Percentiles rank a stretch among this genome's conserved stretches.
These are phyloP conservation scores for Amiota mariae DNA, from an alignment of 2,888 invertebrate genomes.

Conservation along the genomic window DNA sequence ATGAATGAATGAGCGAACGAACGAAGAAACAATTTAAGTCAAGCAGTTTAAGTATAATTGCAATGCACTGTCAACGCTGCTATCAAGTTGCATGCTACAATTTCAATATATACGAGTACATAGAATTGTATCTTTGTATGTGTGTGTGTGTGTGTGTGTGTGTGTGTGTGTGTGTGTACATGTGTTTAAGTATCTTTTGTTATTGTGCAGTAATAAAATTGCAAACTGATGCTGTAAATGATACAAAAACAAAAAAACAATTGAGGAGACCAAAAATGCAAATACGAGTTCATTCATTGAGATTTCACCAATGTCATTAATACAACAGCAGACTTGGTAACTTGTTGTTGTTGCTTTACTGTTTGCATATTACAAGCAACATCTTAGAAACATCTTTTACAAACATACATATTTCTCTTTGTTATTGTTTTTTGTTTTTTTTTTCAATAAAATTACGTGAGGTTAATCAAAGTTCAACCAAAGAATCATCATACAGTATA, in stretches of 20 bases:
- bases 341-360: slow-evolving; percentile 1
- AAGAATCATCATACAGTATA: background rate
- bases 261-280: background rate
- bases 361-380: background rate
- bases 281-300: background rate
- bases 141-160: too few relatives aligned
- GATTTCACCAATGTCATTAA: too few relatives aligned
- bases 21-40: background rate
- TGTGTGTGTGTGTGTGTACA: too few relatives aligned
- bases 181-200: too few relatives aligned
- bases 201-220: background rate
- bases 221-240: background rate
- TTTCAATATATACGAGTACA: too few relatives aligned
- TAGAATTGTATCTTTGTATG: too few relatives aligned
- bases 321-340: too few relatives aligned
- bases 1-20: too few relatives aligned
- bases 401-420: too few relatives aligned
- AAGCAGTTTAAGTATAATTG: background rate
- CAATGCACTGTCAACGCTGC: background rate
- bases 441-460: background rate
- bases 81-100: too few relatives aligned
- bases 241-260: background rate
- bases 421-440: too few relatives aligned
- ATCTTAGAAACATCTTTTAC: background rate
- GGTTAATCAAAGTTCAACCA: background rate